A percentile compares a stretch with the other conserved stretches of the same genome.
Evolutionary conservation across 2,888 invertebrate genomes (phyloP).

Genomic region (Apodemia zela): DNA sequence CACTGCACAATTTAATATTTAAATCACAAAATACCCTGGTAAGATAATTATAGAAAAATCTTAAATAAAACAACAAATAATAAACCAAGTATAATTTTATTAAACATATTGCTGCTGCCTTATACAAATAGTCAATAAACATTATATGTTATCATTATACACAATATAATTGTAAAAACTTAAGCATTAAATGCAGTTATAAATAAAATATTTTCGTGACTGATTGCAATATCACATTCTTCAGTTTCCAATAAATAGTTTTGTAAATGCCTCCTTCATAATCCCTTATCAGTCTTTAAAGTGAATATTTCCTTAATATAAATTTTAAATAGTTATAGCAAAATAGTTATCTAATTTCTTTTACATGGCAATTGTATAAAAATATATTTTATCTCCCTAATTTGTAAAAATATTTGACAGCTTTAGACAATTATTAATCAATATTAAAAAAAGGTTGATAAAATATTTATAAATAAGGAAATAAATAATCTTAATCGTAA

Average conservation of each 20-base stretch:
- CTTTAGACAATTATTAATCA: no score
- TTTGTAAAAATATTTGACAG: no score
- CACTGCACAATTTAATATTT: no score
- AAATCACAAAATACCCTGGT: no score
- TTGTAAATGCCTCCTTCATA: constrained; percentile 16
- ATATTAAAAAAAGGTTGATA: no score
- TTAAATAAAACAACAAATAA: neutral
- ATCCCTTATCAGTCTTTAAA: constrained; percentile 20
- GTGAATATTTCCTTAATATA: constrained; percentile 7
- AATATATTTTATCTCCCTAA: neutral
- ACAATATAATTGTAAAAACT: constrained; percentile 7
- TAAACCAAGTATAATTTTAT: constrained; percentile 2
- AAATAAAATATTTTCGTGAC: constrained; percentile 13
- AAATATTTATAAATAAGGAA: no score
- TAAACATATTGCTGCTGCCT: constrained; percentile 13
- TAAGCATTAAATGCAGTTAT: constrained; percentile 21
- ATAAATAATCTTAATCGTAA: no score
- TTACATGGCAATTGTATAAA: constrained; percentile 2
- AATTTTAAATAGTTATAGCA: constrained; percentile 4
- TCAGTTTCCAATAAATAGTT: constrained; percentile 18
- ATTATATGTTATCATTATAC: constrained; percentile 8
- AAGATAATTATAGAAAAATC: no score
- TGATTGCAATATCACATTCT: constrained; percentile 19
- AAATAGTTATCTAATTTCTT: neutral
- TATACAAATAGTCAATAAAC: constrained; percentile 6